Evolutionary conservation across 2,113 vertebrate genomes (phyloP), one percentile per base, ranked within the genome.

Genomic region (Oceanites oceanicus): DNA sequence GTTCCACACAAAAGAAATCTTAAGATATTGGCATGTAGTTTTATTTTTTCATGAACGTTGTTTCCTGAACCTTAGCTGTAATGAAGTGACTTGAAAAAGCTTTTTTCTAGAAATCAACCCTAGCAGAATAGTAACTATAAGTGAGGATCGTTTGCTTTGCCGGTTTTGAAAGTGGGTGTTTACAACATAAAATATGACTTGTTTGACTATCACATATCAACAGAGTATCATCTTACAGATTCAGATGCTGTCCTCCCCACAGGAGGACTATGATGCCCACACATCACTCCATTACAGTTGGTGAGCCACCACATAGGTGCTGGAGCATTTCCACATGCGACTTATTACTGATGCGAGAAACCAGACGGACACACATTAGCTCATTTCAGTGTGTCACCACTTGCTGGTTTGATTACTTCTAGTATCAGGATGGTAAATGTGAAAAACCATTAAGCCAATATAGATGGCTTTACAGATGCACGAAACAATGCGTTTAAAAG

Each of bases 311-410:
- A 32, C 12, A 16, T 0, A 21, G 21, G 4, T n/a, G 4, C 21
- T 63, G 34, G 22, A 22, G 3, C 21, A 73, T 23, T 42, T 71
- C 36, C 30, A 29, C 29, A 10, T 19, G 36, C 15, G 62, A 52
- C 12, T 29, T 19, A 23, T 30, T n/a, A 36, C 18, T 32, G 7
- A 14, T 1, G 2, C 0, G 3, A 74, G 42, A 50, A 86, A n/a
- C 11, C 49, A 65, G 3, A 1, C 1, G 6, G 42, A 34, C 36
- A 42, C 1, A 5, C 0, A 8, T 34, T 55, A 50, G 6, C 1
- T 68, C 7, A 47, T 66, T 80, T 73, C 1, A 1, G 18, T 19
- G 40, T 55, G 29, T 34, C 42, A 71, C 15, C 10, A 18, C 30
- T 78, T 76, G 6, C 42, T 50, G 13, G 2, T 59, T 66, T 55